Conservation (phyloP, 53 echinoderm and acorn worm genomes). For the Antedon mediterranea region DNA sequence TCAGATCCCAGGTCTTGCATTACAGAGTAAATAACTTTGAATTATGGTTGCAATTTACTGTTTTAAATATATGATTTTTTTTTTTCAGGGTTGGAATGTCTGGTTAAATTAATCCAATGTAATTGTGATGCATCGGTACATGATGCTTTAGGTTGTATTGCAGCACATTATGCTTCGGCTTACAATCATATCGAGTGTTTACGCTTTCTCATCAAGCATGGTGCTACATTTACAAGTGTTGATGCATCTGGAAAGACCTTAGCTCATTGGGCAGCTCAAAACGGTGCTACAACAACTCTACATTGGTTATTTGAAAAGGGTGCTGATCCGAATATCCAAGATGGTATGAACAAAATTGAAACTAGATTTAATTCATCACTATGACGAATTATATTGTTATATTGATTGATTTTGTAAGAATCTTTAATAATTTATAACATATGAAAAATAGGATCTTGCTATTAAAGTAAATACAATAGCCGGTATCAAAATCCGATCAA, state of each 20-base stretch:
- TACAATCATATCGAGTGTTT: slow-evolving; percentile 78
- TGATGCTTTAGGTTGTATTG: slow-evolving; percentile 46
- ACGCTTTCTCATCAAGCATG: slow-evolving; percentile 72
- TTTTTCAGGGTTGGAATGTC: slow-evolving; percentile 53
- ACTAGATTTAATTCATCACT: too few species aligned
- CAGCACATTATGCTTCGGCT: slow-evolving; percentile 72
- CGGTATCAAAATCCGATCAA: too few species aligned
- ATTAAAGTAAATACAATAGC: too few species aligned
- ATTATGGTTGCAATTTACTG: background rate
- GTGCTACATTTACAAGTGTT: slow-evolving; percentile 33
- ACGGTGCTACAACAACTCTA: slow-evolving; percentile 81
- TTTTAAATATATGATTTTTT: background rate
- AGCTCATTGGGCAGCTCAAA: slow-evolving; percentile 66
- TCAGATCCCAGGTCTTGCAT: too few species aligned
- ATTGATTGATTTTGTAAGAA: too few species aligned
- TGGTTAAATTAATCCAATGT: slow-evolving; percentile 63
- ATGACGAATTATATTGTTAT: too few species aligned
- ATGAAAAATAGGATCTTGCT: too few species aligned
- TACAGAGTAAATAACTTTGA: background rate
- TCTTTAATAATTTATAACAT: too few species aligned
- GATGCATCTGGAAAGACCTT: slow-evolving; percentile 52
- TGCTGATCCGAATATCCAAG: slow-evolving; percentile 33
- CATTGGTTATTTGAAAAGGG: slow-evolving; percentile 92
- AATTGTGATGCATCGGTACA: slow-evolving; percentile 59
- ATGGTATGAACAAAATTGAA: slow-evolving; percentile 36